Conservation (phyloP, 2,888 invertebrate species). For the Drosophila anceps region DNA sequence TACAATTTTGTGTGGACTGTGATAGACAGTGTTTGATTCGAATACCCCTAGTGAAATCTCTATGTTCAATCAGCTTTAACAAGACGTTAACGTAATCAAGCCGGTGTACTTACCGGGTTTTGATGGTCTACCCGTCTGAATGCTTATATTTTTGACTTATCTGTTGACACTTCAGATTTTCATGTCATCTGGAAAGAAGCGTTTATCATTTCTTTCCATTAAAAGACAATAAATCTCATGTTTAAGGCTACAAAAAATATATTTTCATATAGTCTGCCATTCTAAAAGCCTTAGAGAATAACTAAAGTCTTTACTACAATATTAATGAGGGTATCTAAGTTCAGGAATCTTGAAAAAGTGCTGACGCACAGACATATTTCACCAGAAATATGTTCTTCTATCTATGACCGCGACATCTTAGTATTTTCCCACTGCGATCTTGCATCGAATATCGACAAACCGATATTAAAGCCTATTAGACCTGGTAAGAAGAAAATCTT, state of each 20-base stretch:
- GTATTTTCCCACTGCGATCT: not conserved
- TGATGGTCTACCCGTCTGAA: constrained; percentile 5
- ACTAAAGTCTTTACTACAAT: not conserved
- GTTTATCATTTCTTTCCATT: constrained; percentile 12
- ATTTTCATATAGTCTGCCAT: not conserved
- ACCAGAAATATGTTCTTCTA: not conserved
- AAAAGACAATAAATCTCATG: constrained; percentile 6
- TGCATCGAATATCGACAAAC: not conserved
- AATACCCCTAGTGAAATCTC: not conserved
- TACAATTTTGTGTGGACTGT: not conserved
- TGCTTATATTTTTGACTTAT: constrained; percentile 1
- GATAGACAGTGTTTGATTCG: not conserved
- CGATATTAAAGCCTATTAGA: not conserved
- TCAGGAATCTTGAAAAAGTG: not conserved
- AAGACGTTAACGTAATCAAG: constrained; percentile 1
- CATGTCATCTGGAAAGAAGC: constrained; percentile 10
- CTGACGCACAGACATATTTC: too few species aligned
- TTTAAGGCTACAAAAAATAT: constrained; percentile 6
- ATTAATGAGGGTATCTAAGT: not conserved
- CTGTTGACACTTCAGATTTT: constrained; percentile 3
- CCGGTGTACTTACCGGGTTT: constrained; percentile 12
- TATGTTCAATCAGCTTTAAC: not conserved
- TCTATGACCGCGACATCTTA: not conserved
- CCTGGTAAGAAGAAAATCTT: not conserved
- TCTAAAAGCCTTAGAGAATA: not conserved